Evolutionary conservation across 2,888 invertebrate species (phyloP).

Genomic region (Protophormia terraenovae): DNA sequence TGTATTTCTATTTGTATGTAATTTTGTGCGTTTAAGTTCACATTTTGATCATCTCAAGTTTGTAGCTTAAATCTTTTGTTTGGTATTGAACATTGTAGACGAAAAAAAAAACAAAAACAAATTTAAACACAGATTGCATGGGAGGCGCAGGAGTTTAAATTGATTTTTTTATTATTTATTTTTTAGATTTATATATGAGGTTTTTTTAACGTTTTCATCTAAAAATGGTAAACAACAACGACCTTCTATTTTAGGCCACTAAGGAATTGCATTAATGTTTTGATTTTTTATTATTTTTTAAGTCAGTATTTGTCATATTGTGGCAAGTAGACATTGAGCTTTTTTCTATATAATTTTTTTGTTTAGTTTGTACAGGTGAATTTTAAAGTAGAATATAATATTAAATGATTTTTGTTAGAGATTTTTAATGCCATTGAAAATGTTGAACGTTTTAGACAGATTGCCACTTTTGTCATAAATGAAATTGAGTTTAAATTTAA

Average conservation of each 20-base stretch:
- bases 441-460: constrained; percentile 66
- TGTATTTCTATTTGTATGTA: neutral
- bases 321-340: constrained; percentile 58
- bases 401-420: constrained; percentile 22
- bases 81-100: constrained; percentile 37
- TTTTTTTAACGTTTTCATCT: constrained; percentile 56
- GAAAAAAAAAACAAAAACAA: constrained; percentile 13
- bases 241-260: constrained; percentile 69
- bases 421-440: constrained; percentile 64
- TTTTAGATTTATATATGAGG: constrained; percentile 18
- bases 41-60: constrained; percentile 65
- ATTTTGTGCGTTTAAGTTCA: constrained; percentile 39
- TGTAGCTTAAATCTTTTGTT: constrained; percentile 67
- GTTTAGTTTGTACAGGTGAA: constrained; percentile 55
- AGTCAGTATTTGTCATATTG: constrained; percentile 62
- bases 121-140: constrained; percentile 49
- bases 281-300: constrained; percentile 8
- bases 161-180: constrained; percentile 3
- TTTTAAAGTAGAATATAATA: constrained; percentile 52
- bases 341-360: constrained; percentile 22
- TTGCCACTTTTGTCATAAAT: constrained; percentile 64
- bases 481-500: constrained; percentile 47
- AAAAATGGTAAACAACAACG: constrained; percentile 66
- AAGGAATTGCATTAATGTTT: constrained; percentile 66
- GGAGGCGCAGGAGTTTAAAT: constrained; percentile 66